Percentiles rank a stretch among this genome's conserved stretches.
Evolutionary conservation across 2,888 invertebrate genomes (phyloP).

Genomic region (Sipha maydis): DNA sequence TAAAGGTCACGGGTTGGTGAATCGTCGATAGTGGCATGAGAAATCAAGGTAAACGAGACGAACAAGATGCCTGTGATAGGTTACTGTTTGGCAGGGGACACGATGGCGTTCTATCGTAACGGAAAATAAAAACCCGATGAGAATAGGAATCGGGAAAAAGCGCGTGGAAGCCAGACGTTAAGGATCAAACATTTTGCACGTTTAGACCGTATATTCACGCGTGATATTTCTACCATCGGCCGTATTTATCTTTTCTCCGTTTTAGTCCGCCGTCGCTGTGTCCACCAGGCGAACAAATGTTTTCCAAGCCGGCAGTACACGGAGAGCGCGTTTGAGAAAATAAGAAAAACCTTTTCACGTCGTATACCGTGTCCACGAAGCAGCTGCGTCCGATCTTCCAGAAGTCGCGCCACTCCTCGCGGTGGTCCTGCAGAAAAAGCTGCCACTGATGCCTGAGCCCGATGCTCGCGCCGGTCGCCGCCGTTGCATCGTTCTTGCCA

Average conservation of each 20-base stretch:
- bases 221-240: background rate
- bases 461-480: background rate
- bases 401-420: conserved; percentile 71
- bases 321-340: background rate
- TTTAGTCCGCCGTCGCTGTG: too few species aligned
- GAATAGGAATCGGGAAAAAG: too few species aligned
- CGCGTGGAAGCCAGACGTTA: too few species aligned
- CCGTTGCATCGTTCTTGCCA: background rate
- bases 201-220: background rate
- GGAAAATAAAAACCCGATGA: too few species aligned
- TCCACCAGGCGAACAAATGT: too few species aligned
- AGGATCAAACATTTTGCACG: background rate
- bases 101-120: too few species aligned
- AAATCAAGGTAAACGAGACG: too few species aligned
- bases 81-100: too few species aligned
- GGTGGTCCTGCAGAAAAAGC: conserved; percentile 70
- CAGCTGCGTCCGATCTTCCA: conserved; percentile 75
- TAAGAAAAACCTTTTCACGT: background rate
- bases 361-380: conserved; percentile 69
- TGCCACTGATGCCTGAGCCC: conserved; percentile 64
- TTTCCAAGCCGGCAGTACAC: background rate
- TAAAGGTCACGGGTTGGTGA: too few species aligned
- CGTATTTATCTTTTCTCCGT: background rate
- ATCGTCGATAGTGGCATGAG: too few species aligned
- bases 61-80: too few species aligned